Conservation (phyloP, 2,113 vertebrate species). For the Spermophilus dauricus region DNA sequence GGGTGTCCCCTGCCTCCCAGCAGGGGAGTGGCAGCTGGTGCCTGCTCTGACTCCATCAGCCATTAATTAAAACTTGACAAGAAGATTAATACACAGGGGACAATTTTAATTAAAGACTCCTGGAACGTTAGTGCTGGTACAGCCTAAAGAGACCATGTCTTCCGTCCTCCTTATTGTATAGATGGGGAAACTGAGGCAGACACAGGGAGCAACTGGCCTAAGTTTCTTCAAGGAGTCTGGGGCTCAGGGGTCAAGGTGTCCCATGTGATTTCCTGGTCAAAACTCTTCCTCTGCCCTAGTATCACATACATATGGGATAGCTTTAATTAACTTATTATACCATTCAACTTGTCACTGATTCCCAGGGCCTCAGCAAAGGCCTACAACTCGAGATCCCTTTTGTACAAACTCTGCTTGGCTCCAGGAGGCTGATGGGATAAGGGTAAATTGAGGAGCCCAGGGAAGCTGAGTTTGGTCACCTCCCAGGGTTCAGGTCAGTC, state of each 20-base stretch:
- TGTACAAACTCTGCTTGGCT: slow-evolving; percentile 46
- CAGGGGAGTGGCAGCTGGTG: slow-evolving; percentile 65
- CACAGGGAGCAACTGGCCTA: background rate
- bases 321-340: slow-evolving; percentile 89
- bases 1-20: slow-evolving; percentile 54
- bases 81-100: slow-evolving; percentile 89
- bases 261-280: slow-evolving; percentile 9
- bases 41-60: slow-evolving; percentile 83
- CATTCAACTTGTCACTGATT: slow-evolving; percentile 83
- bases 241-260: slow-evolving; percentile 36
- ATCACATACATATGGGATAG: slow-evolving; percentile 78
- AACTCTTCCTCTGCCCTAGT: slow-evolving; percentile 30
- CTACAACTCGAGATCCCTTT: slow-evolving; percentile 79
- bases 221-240: background rate
- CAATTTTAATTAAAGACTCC: slow-evolving; percentile 85
- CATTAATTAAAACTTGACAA: slow-evolving; percentile 91
- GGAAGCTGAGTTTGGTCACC: slow-evolving; percentile 66
- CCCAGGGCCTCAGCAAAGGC: slow-evolving; percentile 74
- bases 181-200: slow-evolving; percentile 68
- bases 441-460: slow-evolving; percentile 17
- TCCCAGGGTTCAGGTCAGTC: background rate
- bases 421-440: slow-evolving; percentile 66
- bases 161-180: slow-evolving; percentile 11
- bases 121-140: slow-evolving; percentile 59
- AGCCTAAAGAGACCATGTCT: slow-evolving; percentile 46